Base-by-base conservation (phyloP, 2,113 vertebrate species). In the Morone chrysops region DNA sequence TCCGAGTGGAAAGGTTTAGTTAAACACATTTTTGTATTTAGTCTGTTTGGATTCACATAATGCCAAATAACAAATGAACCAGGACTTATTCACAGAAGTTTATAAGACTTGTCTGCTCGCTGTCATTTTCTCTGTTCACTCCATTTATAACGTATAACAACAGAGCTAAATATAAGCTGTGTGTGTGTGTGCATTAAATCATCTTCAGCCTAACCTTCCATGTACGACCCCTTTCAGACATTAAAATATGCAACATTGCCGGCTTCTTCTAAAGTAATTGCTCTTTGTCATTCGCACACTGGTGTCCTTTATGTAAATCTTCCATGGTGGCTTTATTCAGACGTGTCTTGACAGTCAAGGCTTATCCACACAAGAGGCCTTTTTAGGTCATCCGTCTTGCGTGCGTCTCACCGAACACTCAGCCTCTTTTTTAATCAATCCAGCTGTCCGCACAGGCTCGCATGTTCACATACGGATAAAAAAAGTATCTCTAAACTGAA, bases 1-100 rank as follows among this genome's bases (percentile, higher is more conserved):
- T 12, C 5, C 17, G 5, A 61, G 5, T 2, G 6, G n/a, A n/a
- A 20, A 38, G 16, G 65, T 41, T 61, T 12, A 70, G 40, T 62
- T 54, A 2, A 68, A 68, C 20, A 60, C 62, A 60, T 69, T 82
- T 74, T 51, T 79, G 4, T 62, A 13, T 62, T 80, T 5, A 41
- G 54, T 61, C n/a, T 81, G 71, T 82, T 69, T 81, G 63, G 70
- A 81, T 51, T 61, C 53, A 14, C 20, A 50, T 67, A 3, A 68
- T 7, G 20, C 36, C 36, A 12, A 11, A 61, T 43, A 16, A 51
- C n/a, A 43, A 74, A 73, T 13, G 41, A 54, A 45, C 1, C 4
- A n/a, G n/a, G 16, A 63, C 17, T 45, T 16, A 4, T 17, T 13
- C 18, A 16, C 25, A 41, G 61, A 48, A 3, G 43, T 66, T 65